Conservation (phyloP, 53 echinoderm and acorn worm species). For the Mesocentrotus franciscanus region DNA sequence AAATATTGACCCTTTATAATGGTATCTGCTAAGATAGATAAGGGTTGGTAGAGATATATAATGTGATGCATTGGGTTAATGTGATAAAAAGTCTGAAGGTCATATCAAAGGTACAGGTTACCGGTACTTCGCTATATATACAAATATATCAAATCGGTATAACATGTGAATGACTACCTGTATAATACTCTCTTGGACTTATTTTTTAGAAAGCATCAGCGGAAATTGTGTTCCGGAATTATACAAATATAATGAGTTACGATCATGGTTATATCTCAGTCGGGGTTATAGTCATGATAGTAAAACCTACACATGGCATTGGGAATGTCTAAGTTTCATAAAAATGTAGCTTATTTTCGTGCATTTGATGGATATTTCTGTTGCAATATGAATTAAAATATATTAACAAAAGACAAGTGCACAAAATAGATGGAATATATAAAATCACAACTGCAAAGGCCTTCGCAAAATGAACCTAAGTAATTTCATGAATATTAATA, state of each 20-base stretch:
- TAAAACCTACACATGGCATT: too few relatives aligned
- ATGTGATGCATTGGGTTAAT: neutral
- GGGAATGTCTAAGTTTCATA: too few relatives aligned
- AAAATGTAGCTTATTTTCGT: too few relatives aligned
- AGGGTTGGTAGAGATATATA: neutral
- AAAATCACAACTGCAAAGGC: too few relatives aligned
- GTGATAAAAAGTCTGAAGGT: constrained; percentile 15
- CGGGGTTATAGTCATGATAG: too few relatives aligned
- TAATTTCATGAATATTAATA: too few relatives aligned
- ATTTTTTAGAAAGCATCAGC: neutral
- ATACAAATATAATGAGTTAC: neutral
- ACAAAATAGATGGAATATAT: too few relatives aligned
- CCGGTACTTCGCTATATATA: neutral
- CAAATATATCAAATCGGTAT: neutral
- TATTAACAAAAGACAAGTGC: too few relatives aligned
- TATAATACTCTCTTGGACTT: neutral
- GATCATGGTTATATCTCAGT: neutral
- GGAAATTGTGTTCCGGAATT: neutral
- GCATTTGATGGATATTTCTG: too few relatives aligned
- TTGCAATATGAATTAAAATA: too few relatives aligned
- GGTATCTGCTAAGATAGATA: neutral
- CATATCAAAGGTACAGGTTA: neutral
- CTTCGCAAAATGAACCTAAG: too few relatives aligned
- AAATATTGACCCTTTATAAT: neutral
- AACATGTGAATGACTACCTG: neutral